Percentiles rank a stretch among this genome's conserved stretches.
These are phyloP conservation scores for Parnassius glacialis DNA, from an alignment of 2,888 invertebrate genomes.

Conservation along the genomic window DNA sequence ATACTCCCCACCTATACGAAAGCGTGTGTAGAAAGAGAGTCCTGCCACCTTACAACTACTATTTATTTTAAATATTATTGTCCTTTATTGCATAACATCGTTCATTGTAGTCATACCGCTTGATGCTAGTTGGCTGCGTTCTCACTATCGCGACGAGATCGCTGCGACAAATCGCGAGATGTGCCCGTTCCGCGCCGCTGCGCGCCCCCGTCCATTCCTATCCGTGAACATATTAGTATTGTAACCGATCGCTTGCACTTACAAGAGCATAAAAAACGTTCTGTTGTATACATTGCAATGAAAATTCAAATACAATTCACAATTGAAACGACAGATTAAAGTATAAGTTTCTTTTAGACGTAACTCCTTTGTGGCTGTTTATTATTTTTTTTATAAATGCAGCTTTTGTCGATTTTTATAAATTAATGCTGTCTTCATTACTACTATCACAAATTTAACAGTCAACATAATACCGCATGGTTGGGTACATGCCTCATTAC, in stretches of 20 bases:
- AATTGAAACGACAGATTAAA: constrained; percentile 17
- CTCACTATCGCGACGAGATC: constrained; percentile 52
- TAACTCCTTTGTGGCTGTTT: too few relatives aligned
- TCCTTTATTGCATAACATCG: constrained; percentile 35
- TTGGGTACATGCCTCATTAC: too few relatives aligned
- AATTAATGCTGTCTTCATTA: too few relatives aligned
- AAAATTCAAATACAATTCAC: constrained; percentile 13
- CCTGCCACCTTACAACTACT: too few relatives aligned
- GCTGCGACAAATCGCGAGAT: constrained; percentile 61
- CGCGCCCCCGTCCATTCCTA: constrained; percentile 40
- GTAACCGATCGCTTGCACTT: constrained; percentile 32
- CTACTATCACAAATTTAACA: too few relatives aligned
- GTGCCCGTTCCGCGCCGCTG: constrained; percentile 49
- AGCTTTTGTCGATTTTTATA: too few relatives aligned
- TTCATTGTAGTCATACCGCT: constrained; percentile 36
- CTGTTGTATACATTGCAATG: constrained; percentile 29
- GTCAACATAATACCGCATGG: too few relatives aligned
- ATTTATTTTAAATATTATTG: constrained; percentile 27
- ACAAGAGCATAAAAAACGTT: constrained; percentile 24
- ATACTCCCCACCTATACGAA: too few relatives aligned
- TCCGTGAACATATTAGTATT: constrained; percentile 40
- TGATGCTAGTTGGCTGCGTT: constrained; percentile 45
- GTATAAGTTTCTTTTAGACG: not conserved
- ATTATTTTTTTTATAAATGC: too few relatives aligned
- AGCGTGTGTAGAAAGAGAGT: too few relatives aligned